Percentiles rank a stretch among this genome's conserved stretches.
Conservation (phyloP, 2,797 vertebrate species). For the Taeniopygia guttata region DNA sequence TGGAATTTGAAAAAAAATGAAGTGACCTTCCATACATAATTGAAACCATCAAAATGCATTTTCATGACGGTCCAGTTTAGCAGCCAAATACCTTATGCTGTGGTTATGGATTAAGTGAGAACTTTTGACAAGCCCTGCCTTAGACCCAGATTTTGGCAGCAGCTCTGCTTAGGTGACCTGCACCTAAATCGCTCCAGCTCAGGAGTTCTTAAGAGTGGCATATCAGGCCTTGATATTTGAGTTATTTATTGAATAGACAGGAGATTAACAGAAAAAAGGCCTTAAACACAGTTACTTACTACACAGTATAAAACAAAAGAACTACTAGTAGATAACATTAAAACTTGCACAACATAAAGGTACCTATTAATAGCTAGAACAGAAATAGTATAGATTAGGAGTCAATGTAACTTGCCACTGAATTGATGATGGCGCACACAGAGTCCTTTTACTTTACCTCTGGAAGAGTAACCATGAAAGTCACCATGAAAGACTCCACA, state of each 20-base stretch:
- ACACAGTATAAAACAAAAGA: not conserved
- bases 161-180: not conserved
- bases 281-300: not conserved
- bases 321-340: not conserved
- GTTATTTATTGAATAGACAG: not conserved
- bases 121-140: not conserved
- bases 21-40: not conserved
- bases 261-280: not conserved
- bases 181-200: accelerated
- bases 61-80: not conserved
- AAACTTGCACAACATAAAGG: not conserved
- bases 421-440: not conserved
- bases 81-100: not conserved
- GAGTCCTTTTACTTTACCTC: not conserved
- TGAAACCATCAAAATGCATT: not conserved
- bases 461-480: not conserved
- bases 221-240: too few relatives aligned
- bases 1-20: not conserved
- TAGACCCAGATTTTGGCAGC: not conserved
- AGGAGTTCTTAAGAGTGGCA: accelerated
- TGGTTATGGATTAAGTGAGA: not conserved
- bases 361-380: not conserved
- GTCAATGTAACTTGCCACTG: not conserved
- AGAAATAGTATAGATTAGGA: not conserved
- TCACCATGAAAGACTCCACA: not conserved